Evolutionary conservation across 2,113 vertebrate species (phyloP).

Genomic region (Pleuronectes platessa): DNA sequence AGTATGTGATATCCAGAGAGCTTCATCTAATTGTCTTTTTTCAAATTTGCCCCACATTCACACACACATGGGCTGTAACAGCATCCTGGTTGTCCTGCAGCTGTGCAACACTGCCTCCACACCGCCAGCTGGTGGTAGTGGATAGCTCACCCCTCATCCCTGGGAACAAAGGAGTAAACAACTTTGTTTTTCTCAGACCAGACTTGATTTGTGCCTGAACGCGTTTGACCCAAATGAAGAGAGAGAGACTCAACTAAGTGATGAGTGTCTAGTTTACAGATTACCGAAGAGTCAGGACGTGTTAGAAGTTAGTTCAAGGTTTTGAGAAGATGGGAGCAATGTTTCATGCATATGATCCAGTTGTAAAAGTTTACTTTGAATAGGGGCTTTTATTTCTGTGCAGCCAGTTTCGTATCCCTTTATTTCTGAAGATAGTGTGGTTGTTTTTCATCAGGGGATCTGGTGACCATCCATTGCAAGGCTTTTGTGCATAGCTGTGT

Average conservation of each 20-base stretch:
- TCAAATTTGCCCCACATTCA: not conserved
- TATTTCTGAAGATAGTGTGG: not conserved
- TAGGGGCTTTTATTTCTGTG: not conserved
- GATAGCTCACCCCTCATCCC: conserved; percentile 19
- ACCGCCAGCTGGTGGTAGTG: conserved; percentile 56
- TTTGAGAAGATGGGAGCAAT: not conserved
- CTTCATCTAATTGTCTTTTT: not conserved
- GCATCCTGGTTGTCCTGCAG: conserved; percentile 2
- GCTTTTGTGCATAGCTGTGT: conserved; percentile 6
- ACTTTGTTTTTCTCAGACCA: conserved; percentile 71
- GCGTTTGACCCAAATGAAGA: not conserved
- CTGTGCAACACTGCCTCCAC: conserved; percentile 3
- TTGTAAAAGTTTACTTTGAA: not conserved
- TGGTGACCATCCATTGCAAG: conserved; percentile 9
- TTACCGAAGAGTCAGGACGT: not conserved
- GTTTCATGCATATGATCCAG: not conserved
- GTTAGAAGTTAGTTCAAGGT: not conserved
- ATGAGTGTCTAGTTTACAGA: not conserved
- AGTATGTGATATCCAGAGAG: not conserved
- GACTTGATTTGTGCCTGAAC: conserved; percentile 21
- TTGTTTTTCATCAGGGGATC: conserved; percentile 25
- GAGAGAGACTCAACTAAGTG: not conserved
- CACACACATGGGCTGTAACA: not conserved
- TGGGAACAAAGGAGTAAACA: conserved; percentile 75
- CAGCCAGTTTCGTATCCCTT: not conserved